Evolutionary conservation across 2,888 invertebrate species (phyloP).

Genomic region (Harmothoe impar): DNA sequence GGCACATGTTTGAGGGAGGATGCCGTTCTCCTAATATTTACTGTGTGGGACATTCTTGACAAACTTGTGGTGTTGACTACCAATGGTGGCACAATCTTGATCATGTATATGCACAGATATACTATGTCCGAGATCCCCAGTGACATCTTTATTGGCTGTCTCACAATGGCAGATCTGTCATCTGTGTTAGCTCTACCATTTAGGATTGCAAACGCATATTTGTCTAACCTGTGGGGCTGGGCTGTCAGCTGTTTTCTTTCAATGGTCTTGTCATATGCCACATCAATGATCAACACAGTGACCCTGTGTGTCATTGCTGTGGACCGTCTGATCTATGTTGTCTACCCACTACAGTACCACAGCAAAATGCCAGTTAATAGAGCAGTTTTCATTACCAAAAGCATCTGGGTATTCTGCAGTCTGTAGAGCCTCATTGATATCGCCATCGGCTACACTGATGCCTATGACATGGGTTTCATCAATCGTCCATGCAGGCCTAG

Average conservation of each 20-base stretch:
- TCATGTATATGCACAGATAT: not conserved
- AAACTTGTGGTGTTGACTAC: too few species aligned
- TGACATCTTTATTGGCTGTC: not conserved
- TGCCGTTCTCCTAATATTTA: too few species aligned
- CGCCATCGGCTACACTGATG: not conserved
- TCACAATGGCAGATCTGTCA: not conserved
- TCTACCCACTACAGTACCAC: not conserved
- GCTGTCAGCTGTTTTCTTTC: not conserved
- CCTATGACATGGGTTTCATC: not conserved
- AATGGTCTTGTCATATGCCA: not conserved
- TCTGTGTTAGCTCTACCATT: not conserved
- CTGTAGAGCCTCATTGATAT: not conserved
- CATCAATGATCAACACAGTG: not conserved
- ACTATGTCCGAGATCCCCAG: not conserved
- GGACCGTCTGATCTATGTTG: not conserved
- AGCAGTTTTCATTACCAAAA: not conserved
- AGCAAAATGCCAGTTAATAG: not conserved
- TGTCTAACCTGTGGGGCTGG: not conserved
- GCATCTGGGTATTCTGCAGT: not conserved
- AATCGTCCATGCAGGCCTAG: not conserved
- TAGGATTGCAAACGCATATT: not conserved
- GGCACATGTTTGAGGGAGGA: too few species aligned
- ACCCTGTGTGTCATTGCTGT: not conserved
- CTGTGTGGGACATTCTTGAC: too few species aligned
- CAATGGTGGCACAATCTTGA: too few species aligned